phyloP scores from a whole-genome alignment of 1,140 invertebrate species.

The Euschistus heros region DNA sequence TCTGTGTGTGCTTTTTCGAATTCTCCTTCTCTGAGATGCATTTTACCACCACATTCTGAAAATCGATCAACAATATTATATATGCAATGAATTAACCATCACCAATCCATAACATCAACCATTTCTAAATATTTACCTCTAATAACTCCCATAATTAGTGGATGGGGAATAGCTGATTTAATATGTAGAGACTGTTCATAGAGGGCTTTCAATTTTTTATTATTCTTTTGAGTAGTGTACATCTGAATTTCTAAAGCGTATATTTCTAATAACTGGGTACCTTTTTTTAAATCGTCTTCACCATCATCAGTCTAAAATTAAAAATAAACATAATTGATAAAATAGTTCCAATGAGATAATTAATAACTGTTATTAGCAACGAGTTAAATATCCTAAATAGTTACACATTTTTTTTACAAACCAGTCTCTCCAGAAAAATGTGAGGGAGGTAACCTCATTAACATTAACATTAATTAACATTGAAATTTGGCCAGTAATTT shows the following conservation, averaged over 20 bases:
- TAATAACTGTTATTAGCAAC: neutral
- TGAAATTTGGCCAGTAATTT: no score
- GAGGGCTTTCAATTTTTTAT: conserved; percentile 94
- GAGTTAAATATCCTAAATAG: neutral
- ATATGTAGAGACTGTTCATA: conserved; percentile 98
- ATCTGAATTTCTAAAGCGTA: conserved; percentile 99
- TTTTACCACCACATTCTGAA: conserved; percentile 97
- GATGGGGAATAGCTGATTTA: conserved; percentile 99
- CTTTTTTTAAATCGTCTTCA: conserved; percentile 98
- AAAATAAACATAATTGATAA: conserved; percentile 27
- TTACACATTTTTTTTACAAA: no score
- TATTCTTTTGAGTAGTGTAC: conserved; percentile 99
- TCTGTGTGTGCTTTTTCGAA: conserved; percentile 99
- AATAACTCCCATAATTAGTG: conserved; percentile 98
- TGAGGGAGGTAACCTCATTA: no score
- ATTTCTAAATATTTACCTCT: conserved; percentile 50
- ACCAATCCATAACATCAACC: neutral
- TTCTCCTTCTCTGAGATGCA: conserved; percentile 97
- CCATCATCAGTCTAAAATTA: conserved; percentile 81
- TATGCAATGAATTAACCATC: neutral
- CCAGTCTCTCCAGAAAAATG: no score
- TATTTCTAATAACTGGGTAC: conserved; percentile 95
- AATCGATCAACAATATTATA: conserved; percentile 29
- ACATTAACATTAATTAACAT: no score
- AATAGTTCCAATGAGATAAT: conserved; percentile 19